A percentile compares a stretch with the other conserved stretches of the same genome.
phyloP scores from a whole-genome alignment of 1,140 invertebrate species.

The Drosophila pseudoobscura region DNA sequence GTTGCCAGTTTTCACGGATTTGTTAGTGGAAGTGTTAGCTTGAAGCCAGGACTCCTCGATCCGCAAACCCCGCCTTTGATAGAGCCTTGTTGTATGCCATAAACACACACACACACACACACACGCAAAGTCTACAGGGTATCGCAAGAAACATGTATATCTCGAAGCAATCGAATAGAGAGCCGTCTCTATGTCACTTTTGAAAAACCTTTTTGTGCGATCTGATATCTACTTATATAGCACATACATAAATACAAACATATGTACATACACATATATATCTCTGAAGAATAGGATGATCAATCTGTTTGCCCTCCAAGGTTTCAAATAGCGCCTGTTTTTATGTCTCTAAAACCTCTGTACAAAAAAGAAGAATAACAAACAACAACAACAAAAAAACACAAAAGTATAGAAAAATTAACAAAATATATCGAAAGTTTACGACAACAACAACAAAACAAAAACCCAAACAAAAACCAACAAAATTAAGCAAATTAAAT shows the following conservation, averaged over 20 bases:
- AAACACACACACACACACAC: slow-evolving; percentile 7
- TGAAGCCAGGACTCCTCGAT: slow-evolving; percentile 34
- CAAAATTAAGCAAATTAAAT: slow-evolving; percentile 23
- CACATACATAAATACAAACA: background rate
- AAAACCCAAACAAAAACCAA: slow-evolving; percentile 26
- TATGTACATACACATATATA: slow-evolving; percentile 11
- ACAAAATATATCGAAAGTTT: no score
- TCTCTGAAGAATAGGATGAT: slow-evolving; percentile 44
- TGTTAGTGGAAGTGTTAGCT: slow-evolving; percentile 62
- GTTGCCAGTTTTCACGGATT: slow-evolving; percentile 45
- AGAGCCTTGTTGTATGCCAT: background rate
- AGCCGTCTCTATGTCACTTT: slow-evolving; percentile 1
- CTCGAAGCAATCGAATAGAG: background rate
- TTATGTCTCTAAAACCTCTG: slow-evolving; percentile 63
- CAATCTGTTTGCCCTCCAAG: slow-evolving; percentile 76
- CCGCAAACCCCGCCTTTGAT: slow-evolving; percentile 9
- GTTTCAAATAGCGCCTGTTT: slow-evolving; percentile 79
- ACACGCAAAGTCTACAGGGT: slow-evolving; percentile 63
- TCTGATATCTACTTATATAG: no score
- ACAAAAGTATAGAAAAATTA: no score
- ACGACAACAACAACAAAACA: no score
- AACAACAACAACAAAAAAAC: slow-evolving; percentile 15
- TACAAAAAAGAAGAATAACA: slow-evolving; percentile 53
- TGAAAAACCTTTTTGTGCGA: no score
- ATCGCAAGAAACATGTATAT: slow-evolving; percentile 46